Percentiles rank a stretch among this genome's conserved stretches.
Conservation (phyloP, 1,140 invertebrate genomes). For the Atta texana region DNA sequence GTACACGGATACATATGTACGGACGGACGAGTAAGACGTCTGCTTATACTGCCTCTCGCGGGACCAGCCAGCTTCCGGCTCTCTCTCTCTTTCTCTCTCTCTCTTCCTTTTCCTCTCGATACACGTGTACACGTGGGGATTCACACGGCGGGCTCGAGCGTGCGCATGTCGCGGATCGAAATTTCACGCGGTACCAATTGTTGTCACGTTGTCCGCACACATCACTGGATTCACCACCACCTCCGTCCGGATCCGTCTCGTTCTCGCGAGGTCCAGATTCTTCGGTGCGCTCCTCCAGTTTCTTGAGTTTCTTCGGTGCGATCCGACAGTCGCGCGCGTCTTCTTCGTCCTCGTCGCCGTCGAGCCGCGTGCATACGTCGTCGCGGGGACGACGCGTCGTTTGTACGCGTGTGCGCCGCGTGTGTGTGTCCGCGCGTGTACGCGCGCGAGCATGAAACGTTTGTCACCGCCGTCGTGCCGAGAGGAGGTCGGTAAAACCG, state of each 20-base stretch:
- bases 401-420: conserved; percentile 21
- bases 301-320: background rate
- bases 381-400: background rate
- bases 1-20: background rate
- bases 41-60: background rate
- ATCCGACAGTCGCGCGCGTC: conserved; percentile 10
- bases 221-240: conserved; percentile 28
- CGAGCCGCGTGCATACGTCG: conserved; percentile 26
- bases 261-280: conserved; percentile 23
- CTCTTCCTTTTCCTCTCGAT: background rate
- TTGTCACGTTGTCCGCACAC: conserved; percentile 36
- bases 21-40: background rate
- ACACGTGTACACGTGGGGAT: conserved; percentile 49
- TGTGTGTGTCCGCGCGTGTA: conserved; percentile 57
- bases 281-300: background rate
- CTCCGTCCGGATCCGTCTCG: background rate
- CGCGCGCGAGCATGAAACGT: conserved; percentile 60
- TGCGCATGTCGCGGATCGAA: conserved; percentile 41
- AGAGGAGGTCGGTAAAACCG: conserved; percentile 70
- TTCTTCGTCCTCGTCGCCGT: conserved; percentile 30
- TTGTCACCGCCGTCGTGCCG: conserved; percentile 70
- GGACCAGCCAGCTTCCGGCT: conserved; percentile 30
- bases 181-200: conserved; percentile 50
- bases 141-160: conserved; percentile 51
- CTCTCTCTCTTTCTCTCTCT: background rate